These are phyloP conservation scores for Drosophila fungiperda DNA, from an alignment of 2,888 invertebrate species.

Conservation along the genomic window DNA sequence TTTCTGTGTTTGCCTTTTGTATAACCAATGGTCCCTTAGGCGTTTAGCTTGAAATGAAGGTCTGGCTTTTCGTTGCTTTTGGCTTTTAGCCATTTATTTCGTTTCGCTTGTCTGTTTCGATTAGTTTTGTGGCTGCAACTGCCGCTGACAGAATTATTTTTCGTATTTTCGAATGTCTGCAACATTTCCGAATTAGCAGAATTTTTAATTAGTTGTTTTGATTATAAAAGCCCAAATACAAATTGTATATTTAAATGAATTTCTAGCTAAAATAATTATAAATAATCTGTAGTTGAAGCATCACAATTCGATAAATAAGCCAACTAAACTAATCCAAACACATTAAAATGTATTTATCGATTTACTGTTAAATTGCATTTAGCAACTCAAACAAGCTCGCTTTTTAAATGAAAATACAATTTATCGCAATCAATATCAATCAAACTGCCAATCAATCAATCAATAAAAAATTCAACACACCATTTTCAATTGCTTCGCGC, in stretches of 20 bases:
- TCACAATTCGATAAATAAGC: neutral
- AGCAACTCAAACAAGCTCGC: neutral
- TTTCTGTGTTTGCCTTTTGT: slow-evolving; percentile 13
- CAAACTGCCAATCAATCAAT: slow-evolving; percentile 39
- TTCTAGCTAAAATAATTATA: neutral
- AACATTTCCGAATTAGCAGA: slow-evolving; percentile 19
- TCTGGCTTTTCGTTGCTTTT: slow-evolving; percentile 1
- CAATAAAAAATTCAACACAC: slow-evolving; percentile 21
- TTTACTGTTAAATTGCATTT: neutral
- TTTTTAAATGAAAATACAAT: slow-evolving; percentile 8
- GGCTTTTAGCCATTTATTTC: slow-evolving; percentile 51
- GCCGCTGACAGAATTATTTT: slow-evolving; percentile 43
- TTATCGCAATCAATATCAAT: slow-evolving; percentile 6
- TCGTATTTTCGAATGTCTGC: slow-evolving; percentile 16
- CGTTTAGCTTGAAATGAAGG: slow-evolving; percentile 34
- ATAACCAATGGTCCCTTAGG: slow-evolving; percentile 34
- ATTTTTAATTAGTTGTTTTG: neutral
- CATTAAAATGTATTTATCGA: neutral
- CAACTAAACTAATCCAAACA: neutral
- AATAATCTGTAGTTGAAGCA: neutral
- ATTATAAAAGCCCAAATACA: too few relatives aligned
- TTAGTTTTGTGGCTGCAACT: slow-evolving; percentile 50
- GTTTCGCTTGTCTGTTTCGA: slow-evolving; percentile 37
- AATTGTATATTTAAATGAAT: neutral
- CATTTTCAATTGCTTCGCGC: slow-evolving; percentile 56